A percentile compares a stretch with the other conserved stretches of the same genome.
Evolutionary conservation across 2,888 invertebrate genomes (phyloP).

Genomic region (Aphidius colemani): DNA sequence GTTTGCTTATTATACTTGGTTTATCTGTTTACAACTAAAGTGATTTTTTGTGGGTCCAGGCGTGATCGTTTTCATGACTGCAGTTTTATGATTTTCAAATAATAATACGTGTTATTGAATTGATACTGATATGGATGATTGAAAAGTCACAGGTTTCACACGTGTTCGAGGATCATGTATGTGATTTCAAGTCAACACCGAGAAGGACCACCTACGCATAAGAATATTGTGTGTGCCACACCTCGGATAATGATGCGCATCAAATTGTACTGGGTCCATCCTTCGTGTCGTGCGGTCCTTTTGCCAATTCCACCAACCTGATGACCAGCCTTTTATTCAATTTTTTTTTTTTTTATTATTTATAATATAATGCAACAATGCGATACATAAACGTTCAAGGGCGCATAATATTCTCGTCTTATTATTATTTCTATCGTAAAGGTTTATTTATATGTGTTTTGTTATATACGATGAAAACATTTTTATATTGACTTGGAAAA

Average conservation of each 20-base stretch:
- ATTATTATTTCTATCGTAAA: too few relatives aligned
- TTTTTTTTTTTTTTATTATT: background rate
- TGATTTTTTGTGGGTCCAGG: too few relatives aligned
- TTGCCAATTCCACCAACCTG: conserved; percentile 23
- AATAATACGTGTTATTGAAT: too few relatives aligned
- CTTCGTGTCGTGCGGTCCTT: conserved; percentile 16
- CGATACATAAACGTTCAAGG: too few relatives aligned
- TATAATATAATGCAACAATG: background rate
- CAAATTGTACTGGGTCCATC: conserved; percentile 41
- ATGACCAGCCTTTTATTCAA: conserved; percentile 20
- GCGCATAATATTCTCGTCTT: too few relatives aligned
- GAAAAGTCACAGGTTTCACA: conserved; percentile 21
- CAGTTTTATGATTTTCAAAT: too few relatives aligned
- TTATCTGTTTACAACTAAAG: too few relatives aligned
- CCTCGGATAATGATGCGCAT: conserved; percentile 53
- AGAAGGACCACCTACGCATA: conserved; percentile 49
- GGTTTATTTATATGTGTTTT: too few relatives aligned
- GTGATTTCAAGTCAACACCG: background rate
- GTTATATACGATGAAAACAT: too few relatives aligned
- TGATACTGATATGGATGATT: background rate
- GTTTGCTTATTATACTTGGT: too few relatives aligned
- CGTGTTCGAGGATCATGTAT: conserved; percentile 21
- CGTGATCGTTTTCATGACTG: too few relatives aligned
- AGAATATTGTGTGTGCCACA: conserved; percentile 44
- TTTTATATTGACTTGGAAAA: too few relatives aligned